A percentile compares a stretch with the other conserved stretches of the same genome.
phyloP scores from a whole-genome alignment of 92 coral and sea anemone species.

The Porites rus region DNA sequence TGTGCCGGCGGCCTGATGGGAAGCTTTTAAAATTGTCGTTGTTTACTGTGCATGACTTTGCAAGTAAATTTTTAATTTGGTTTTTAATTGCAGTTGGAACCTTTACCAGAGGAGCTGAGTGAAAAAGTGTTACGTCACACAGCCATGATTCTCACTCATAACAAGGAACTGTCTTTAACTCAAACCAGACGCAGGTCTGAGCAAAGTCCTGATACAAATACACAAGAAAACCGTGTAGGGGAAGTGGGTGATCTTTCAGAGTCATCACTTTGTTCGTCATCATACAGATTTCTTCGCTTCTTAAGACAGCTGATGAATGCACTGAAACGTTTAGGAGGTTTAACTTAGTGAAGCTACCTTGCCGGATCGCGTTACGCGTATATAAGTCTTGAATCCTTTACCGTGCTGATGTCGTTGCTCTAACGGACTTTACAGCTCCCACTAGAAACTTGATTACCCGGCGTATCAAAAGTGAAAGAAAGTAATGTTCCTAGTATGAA shows the following conservation, averaged over 20 bases:
- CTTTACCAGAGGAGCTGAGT: conserved; percentile 75
- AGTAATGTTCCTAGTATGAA: too few relatives aligned
- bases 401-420: too few relatives aligned
- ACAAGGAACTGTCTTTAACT: conserved; percentile 70
- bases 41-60: too few relatives aligned
- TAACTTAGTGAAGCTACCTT: background rate
- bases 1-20: too few relatives aligned
- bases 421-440: too few relatives aligned
- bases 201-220: background rate
- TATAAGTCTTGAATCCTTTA: too few relatives aligned
- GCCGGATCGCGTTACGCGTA: too few relatives aligned
- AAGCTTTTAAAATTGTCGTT: too few relatives aligned
- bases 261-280: conserved; percentile 21
- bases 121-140: conserved; percentile 83
- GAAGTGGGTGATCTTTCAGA: conserved; percentile 11
- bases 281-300: conserved; percentile 64
- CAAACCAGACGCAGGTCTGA: conserved; percentile 33
- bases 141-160: conserved; percentile 84
- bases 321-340: conserved; percentile 17
- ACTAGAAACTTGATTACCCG: too few relatives aligned
- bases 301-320: conserved; percentile 56
- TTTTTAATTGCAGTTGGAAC: conserved; percentile 59
- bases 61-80: background rate
- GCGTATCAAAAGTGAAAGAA: too few relatives aligned
- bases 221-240: background rate